Conservation (phyloP, 1,140 invertebrate species). For the Calephelis nemesis region DNA sequence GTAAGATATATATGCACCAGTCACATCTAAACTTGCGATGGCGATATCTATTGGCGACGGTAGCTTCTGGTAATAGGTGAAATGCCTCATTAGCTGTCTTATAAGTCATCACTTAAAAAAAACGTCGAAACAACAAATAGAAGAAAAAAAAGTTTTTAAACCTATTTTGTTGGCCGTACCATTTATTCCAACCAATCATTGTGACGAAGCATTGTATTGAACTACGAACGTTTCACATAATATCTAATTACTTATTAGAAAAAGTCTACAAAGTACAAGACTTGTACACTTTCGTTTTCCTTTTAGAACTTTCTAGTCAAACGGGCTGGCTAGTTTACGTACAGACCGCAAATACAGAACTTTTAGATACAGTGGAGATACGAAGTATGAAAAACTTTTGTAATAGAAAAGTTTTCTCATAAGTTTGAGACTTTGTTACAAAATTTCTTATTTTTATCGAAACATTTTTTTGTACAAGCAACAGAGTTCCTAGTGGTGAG, state of each 20-base stretch:
- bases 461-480: too few species aligned
- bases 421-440: neutral
- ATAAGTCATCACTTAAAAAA: too few species aligned
- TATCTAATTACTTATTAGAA: constrained; percentile 33
- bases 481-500: too few species aligned
- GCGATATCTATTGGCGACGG: too few species aligned
- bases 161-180: neutral
- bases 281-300: constrained; percentile 41
- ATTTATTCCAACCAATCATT: constrained; percentile 12
- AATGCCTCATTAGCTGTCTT: too few species aligned
- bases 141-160: neutral
- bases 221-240: constrained; percentile 30
- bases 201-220: constrained; percentile 31
- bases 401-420: neutral
- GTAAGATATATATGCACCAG: too few species aligned
- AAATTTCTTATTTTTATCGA: too few species aligned
- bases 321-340: constrained; percentile 31
- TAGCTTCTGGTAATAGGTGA: too few species aligned
- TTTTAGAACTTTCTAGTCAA: constrained; percentile 39
- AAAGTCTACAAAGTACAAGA: constrained; percentile 34
- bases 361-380: neutral
- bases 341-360: neutral
- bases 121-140: too few species aligned
- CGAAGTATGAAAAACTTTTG: neutral
- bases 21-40: too few species aligned